Percentiles rank a stretch among this genome's conserved stretches.
Evolutionary conservation across 2,113 vertebrate species (phyloP).

Genomic region (Marmota flaviventris): DNA sequence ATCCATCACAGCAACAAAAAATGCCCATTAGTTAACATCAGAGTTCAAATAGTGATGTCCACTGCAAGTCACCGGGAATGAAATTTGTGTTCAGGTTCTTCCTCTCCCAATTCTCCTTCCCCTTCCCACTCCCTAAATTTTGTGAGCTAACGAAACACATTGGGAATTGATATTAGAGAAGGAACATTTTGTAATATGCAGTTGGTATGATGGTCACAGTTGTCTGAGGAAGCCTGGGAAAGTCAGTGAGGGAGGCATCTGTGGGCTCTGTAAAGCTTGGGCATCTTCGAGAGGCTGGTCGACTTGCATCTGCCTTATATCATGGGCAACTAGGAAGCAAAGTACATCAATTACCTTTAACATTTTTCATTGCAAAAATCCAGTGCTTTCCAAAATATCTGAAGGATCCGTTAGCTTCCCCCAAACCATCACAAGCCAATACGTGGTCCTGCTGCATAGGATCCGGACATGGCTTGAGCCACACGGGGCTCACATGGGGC

Average conservation of each 20-base stretch:
- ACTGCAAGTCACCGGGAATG: not conserved
- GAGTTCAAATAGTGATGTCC: not conserved
- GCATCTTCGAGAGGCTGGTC: not conserved
- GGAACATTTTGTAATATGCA: accelerated
- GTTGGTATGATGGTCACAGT: not conserved
- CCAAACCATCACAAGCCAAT: not conserved
- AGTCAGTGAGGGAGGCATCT: not conserved
- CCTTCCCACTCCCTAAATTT: too few relatives aligned
- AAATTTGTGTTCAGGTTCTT: not conserved
- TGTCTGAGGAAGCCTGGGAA: not conserved
- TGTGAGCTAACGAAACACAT: not conserved
- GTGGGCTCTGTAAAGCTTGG: not conserved
- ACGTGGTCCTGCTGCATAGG: not conserved
- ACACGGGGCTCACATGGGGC: accelerated
- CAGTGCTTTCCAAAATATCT: not conserved
- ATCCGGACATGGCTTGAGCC: not conserved
- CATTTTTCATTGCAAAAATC: not conserved
- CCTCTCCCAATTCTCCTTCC: not conserved
- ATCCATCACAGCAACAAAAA: not conserved
- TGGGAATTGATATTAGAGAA: not conserved
- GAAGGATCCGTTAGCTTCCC: not conserved
- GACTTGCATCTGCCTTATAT: too few relatives aligned
- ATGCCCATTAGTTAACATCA: not conserved
- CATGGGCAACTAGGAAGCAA: not conserved
- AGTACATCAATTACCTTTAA: not conserved